Conservation (phyloP, 2,113 vertebrate species). For the Apaloderma vittatum region DNA sequence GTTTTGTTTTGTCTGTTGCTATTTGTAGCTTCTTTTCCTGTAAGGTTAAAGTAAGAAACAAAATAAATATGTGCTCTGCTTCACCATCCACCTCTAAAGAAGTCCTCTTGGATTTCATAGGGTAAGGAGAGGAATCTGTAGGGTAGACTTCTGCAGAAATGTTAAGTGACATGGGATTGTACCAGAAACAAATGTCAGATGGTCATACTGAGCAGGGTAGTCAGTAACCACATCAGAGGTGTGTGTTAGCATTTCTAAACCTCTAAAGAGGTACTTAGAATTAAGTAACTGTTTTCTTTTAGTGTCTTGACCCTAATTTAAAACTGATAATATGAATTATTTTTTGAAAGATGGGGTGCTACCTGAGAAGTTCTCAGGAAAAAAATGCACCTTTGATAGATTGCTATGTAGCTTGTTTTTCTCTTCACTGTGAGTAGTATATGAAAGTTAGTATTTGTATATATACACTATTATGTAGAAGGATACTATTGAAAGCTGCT, state of each 20-base stretch:
- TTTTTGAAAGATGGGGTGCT: background rate
- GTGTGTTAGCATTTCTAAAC: background rate
- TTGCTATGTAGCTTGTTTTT: background rate
- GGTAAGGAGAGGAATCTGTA: background rate
- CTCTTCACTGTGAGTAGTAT: background rate
- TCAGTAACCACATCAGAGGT: background rate
- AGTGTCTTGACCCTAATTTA: background rate
- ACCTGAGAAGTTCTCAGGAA: background rate
- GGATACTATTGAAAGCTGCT: background rate
- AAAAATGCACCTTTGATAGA: background rate
- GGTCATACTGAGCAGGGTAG: background rate
- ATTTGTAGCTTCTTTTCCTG: background rate
- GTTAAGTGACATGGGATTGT: accelerated
- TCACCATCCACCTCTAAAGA: background rate
- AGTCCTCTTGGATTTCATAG: background rate
- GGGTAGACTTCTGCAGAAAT: background rate
- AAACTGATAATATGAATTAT: background rate
- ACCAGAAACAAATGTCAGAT: background rate
- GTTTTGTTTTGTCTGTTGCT: background rate
- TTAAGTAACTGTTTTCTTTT: background rate
- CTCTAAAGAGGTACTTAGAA: background rate
- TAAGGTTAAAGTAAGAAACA: background rate
- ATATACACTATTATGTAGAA: background rate
- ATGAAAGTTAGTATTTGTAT: background rate
- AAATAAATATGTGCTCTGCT: background rate